These are phyloP conservation scores for Drosophila asahinai DNA, from an alignment of 1,140 invertebrate species.

Conservation along the genomic window DNA sequence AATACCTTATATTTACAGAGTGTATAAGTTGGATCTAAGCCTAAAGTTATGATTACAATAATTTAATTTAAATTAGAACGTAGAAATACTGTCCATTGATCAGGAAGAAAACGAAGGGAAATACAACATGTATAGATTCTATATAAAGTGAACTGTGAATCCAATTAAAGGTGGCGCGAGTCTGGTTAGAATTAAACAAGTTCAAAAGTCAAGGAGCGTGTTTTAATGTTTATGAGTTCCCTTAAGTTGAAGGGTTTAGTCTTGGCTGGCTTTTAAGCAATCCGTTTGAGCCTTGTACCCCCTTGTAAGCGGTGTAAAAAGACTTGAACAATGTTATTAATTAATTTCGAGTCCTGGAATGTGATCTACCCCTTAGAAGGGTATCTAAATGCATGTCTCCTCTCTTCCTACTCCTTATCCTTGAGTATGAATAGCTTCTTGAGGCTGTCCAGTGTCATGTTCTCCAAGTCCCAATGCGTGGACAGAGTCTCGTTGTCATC, in stretches of 20 bases:
- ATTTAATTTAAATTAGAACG: not conserved
- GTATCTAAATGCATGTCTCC: not conserved
- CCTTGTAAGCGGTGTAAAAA: not conserved
- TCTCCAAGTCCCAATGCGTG: slow-evolving; percentile 77
- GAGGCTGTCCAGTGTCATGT: slow-evolving; percentile 68
- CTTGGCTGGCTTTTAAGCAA: no score
- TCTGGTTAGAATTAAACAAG: not conserved
- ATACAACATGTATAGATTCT: not conserved
- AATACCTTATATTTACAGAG: slow-evolving; percentile 49
- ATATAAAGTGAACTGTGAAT: not conserved
- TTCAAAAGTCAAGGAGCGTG: no score
- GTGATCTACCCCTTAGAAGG: not conserved
- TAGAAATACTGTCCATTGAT: slow-evolving; percentile 25
- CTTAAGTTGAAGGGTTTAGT: no score
- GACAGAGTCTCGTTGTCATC: slow-evolving; percentile 55
- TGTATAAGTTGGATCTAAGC: slow-evolving; percentile 20
- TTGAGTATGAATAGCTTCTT: slow-evolving; percentile 65
- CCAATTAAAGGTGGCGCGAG: not conserved
- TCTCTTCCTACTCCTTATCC: slow-evolving; percentile 9
- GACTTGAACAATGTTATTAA: not conserved
- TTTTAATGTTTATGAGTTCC: no score
- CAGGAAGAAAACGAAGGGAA: slow-evolving; percentile 1
- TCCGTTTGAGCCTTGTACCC: no score
- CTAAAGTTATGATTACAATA: not conserved
- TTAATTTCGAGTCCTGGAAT: not conserved